phyloP scores from a whole-genome alignment of 1,140 invertebrate genomes.

The Drosophila triauraria region DNA sequence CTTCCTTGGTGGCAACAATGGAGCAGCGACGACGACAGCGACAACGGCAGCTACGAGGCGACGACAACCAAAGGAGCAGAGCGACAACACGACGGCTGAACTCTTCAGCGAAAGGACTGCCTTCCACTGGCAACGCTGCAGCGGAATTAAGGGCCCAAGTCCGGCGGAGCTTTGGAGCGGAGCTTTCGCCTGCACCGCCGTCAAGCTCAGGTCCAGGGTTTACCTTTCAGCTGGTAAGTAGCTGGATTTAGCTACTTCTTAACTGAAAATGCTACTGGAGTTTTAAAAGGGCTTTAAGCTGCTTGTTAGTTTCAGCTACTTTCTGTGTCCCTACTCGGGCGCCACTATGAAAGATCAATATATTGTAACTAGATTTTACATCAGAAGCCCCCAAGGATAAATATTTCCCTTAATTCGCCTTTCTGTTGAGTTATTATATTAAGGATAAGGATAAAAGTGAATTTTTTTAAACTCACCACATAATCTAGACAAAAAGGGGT shows the following conservation, averaged over 20 bases:
- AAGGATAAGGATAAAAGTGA: too few species aligned
- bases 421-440: too few species aligned
- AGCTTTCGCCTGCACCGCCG: slow-evolving; percentile 49
- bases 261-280: not conserved
- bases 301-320: not conserved
- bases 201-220: slow-evolving; percentile 19
- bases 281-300: not conserved
- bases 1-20: slow-evolving; percentile 39
- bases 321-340: not conserved
- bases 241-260: not conserved
- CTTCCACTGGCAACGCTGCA: slow-evolving; percentile 75
- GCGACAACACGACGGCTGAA: slow-evolving; percentile 67
- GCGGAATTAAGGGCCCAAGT: slow-evolving; percentile 55
- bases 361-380: too few species aligned
- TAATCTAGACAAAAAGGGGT: not conserved
- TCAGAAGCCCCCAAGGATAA: too few species aligned
- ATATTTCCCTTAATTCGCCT: too few species aligned
- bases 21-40: slow-evolving; percentile 48
- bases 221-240: slow-evolving; percentile 4
- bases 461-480: too few species aligned
- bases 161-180: slow-evolving; percentile 39
- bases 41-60: slow-evolving; percentile 30
- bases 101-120: slow-evolving; percentile 83
- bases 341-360: not conserved
- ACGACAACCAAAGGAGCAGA: slow-evolving; percentile 48